A percentile compares a stretch with the other conserved stretches of the same genome.
These are phyloP conservation scores for Danaus plexippus DNA, from an alignment of 1,140 invertebrate genomes.

Conservation along the genomic window DNA sequence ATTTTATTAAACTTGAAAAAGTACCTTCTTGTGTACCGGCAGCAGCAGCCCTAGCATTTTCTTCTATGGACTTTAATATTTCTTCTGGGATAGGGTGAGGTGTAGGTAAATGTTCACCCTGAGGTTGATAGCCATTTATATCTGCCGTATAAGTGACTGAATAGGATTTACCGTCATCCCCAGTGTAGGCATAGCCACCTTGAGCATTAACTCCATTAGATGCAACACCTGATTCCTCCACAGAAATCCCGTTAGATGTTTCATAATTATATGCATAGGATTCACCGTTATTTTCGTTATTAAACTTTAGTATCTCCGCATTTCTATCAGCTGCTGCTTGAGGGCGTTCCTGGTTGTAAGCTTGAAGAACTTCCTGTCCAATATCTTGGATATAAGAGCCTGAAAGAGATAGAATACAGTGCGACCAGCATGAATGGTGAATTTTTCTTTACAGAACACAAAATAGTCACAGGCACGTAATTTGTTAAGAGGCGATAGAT, in stretches of 20 bases:
- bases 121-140: conserved; percentile 81
- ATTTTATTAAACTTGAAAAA: neutral
- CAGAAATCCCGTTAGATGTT: conserved; percentile 63
- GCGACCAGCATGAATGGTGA: too few relatives aligned
- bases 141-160: conserved; percentile 84
- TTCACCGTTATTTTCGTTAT: conserved; percentile 52
- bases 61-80: conserved; percentile 59
- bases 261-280: conserved; percentile 57
- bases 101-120: conserved; percentile 64
- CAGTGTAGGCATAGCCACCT: conserved; percentile 56
- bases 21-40: conserved; percentile 64
- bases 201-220: conserved; percentile 58
- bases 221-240: conserved; percentile 56
- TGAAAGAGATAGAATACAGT: neutral
- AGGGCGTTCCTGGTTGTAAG: conserved; percentile 42
- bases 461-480: too few relatives aligned
- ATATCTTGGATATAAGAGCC: conserved; percentile 18
- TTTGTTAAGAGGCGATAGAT: too few relatives aligned
- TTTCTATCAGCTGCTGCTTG: conserved; percentile 48
- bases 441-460: conserved; percentile 4
- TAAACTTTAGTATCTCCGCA: conserved; percentile 49
- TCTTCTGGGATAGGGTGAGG: conserved; percentile 66
- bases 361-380: conserved; percentile 22
- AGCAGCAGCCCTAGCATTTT: conserved; percentile 58
- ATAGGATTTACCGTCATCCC: conserved; percentile 80